Evolutionary conservation across 2,888 invertebrate genomes (phyloP), one percentile per base, ranked within the genome.

Genomic region (Desoria tigrina): DNA sequence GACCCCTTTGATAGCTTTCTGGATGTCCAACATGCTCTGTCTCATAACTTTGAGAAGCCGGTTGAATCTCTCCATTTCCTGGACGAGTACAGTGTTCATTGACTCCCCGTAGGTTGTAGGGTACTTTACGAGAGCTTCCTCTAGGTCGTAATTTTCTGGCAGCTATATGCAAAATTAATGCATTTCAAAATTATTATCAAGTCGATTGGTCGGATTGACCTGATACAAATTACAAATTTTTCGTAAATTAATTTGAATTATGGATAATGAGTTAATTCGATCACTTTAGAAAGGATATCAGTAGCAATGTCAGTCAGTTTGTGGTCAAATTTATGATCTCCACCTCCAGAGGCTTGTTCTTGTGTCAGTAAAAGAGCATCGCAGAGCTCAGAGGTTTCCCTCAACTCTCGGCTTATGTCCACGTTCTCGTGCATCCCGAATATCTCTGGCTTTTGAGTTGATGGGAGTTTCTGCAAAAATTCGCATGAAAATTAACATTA

Each of bases 381-480:
- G 26, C 61, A 65, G 7, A 69, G 60, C 16, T 62, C 58, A 1
- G 49, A 32, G 1, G 62, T 66, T 79, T 95, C 94, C 77, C 90
- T 87, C 79, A 92, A 89, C 80, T 94, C 94, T 79, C 92, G 92
- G 78, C 91, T 88, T 77, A 95, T 92, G 78, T 94, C 92, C 0
- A 94, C 94, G 81, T 95, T 95, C 63, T 90, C 86, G 80, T 95
- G 89, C 85, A 95, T 90, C 6, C 95, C 95, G 81, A 94, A 95
- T 42, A 95, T 89, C 68, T 87, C 87, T 0, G 95, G 94, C 58
- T 87, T 85, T 21, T 93, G 89, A 37, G 86, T 86, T 65, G 87
- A 82, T 0, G 94, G 94, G 76, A 95, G 54, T 18, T 39, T 61
- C 45, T 54, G 58, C 32, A 11, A 32, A 32, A 32, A 32, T 7